Conservation (phyloP, 2,888 invertebrate species). For the Deroplatys truncata region DNA sequence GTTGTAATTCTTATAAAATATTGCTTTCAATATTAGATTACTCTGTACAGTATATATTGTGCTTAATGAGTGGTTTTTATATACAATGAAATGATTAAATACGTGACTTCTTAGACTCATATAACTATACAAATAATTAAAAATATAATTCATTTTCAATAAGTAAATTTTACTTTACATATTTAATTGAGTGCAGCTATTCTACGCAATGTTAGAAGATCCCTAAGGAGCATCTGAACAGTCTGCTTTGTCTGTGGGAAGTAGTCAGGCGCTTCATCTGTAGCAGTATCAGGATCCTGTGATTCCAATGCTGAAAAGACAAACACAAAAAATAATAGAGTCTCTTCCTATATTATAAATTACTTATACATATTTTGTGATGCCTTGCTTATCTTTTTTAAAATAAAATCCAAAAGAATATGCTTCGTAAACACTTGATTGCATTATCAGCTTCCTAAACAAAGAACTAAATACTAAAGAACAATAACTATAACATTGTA, state of each 20-base stretch:
- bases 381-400: too few relatives aligned
- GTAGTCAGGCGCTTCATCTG: slow-evolving; percentile 53
- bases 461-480: too few relatives aligned
- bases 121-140: not conserved
- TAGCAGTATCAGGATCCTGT: slow-evolving; percentile 32
- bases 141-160: not conserved
- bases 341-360: too few relatives aligned
- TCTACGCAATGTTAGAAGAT: slow-evolving; percentile 65
- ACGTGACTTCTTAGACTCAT: not conserved
- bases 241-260: slow-evolving; percentile 68
- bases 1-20: not conserved
- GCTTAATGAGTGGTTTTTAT: not conserved
- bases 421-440: too few relatives aligned
- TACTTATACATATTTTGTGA: too few relatives aligned
- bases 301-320: slow-evolving; percentile 34
- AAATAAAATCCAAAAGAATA: too few relatives aligned
- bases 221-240: slow-evolving; percentile 67
- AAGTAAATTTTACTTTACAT: not conserved
- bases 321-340: not conserved
- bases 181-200: slow-evolving; percentile 48
- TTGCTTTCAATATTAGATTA: not conserved
- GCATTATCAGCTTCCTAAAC: too few relatives aligned
- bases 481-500: too few relatives aligned
- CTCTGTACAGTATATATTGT: not conserved
- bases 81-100: not conserved